These are phyloP conservation scores for Camponotus pennsylvanicus DNA, from an alignment of 1,140 invertebrate species.

Conservation along the genomic window DNA sequence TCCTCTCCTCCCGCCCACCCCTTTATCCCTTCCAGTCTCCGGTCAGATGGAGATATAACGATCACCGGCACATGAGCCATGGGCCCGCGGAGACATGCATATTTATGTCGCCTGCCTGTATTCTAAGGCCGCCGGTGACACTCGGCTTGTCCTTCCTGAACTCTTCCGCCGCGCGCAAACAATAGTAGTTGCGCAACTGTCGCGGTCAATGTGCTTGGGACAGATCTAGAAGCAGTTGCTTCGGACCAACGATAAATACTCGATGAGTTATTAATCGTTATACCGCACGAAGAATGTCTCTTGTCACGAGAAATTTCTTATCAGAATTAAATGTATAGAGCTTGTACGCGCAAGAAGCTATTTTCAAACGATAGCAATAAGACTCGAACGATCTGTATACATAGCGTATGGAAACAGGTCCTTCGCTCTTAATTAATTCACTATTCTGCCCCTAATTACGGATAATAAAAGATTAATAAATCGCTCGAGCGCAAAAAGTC, in stretches of 20 bases:
- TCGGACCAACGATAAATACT: constrained; percentile 3
- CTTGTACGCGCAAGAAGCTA: neutral
- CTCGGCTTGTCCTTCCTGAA: constrained; percentile 64
- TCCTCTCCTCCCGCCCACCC: neutral
- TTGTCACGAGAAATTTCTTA: constrained; percentile 4
- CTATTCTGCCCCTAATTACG: constrained; percentile 43
- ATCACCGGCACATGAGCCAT: constrained; percentile 82
- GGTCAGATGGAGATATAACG: constrained; percentile 83
- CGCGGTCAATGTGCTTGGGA: constrained; percentile 47
- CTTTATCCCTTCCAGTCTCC: constrained; percentile 74
- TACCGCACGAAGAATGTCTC: neutral
- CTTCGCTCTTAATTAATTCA: constrained; percentile 34
- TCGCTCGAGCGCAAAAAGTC: constrained; percentile 10
- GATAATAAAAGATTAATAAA: constrained; percentile 46
- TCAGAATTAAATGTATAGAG: neutral
- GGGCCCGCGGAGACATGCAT: constrained; percentile 83
- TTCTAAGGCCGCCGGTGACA: constrained; percentile 70
- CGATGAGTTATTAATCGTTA: constrained; percentile 25
- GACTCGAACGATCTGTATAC: neutral
- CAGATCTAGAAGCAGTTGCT: constrained; percentile 25
- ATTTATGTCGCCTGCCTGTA: constrained; percentile 80
- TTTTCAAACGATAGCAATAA: neutral
- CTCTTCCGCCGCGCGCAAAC: constrained; percentile 50
- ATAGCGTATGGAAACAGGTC: neutral
- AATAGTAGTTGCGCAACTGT: constrained; percentile 44